Percentiles rank a stretch among this genome's conserved stretches.
phyloP scores from a whole-genome alignment of 2,113 vertebrate species.

The Tamias sibiricus region DNA sequence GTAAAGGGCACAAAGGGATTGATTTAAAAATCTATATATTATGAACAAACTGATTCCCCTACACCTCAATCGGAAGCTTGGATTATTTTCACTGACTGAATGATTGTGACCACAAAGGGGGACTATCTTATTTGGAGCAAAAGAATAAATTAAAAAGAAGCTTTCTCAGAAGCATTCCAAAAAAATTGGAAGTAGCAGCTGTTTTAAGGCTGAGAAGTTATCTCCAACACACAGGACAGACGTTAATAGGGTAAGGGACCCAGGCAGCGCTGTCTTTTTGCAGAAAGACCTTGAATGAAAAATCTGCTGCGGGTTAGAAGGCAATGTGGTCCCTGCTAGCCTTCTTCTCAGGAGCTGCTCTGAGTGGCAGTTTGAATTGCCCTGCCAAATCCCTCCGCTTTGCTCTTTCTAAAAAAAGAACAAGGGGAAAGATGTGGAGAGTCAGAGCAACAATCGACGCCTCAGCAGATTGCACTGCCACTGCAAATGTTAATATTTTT shows the following conservation, averaged over 20 bases:
- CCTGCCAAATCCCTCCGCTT: conserved; percentile 76
- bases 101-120: conserved; percentile 30
- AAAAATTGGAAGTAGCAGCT: conserved; percentile 55
- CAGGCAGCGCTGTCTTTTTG: neutral
- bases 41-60: conserved; percentile 22
- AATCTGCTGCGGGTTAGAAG: conserved; percentile 67
- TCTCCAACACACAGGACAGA: conserved; percentile 49
- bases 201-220: conserved; percentile 31
- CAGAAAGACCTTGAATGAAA: conserved; percentile 62
- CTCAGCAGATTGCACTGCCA: conserved; percentile 36
- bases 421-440: conserved; percentile 31
- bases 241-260: neutral
- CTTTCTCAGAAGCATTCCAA: conserved; percentile 53
- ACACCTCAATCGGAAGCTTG: conserved; percentile 18
- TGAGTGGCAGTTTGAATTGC: conserved; percentile 69
- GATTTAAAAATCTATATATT: neutral
- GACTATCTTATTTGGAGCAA: neutral
- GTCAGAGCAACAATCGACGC: conserved; percentile 31
- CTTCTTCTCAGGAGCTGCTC: conserved; percentile 66
- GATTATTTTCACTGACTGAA: neutral
- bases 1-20: neutral
- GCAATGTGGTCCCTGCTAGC: conserved; percentile 53
- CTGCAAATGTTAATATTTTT: conserved; percentile 51
- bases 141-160: conserved; percentile 39
- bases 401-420: conserved; percentile 80